These are phyloP conservation scores for Peromyscus eremicus DNA, from an alignment of 2,797 vertebrate species.

Conservation along the genomic window DNA sequence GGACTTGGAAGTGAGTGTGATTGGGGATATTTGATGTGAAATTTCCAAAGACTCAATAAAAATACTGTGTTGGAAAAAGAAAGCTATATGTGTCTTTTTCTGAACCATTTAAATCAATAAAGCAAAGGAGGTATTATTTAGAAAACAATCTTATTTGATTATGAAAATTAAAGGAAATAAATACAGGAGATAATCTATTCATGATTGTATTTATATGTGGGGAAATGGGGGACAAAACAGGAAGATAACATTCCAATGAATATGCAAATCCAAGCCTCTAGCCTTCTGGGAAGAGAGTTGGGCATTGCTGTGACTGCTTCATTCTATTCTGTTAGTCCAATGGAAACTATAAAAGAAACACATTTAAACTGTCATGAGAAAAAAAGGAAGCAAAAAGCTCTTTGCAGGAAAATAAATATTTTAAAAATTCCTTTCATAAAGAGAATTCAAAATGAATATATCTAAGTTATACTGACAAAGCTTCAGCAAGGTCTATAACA, in stretches of 20 bases:
- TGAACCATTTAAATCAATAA: background rate
- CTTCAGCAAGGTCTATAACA: background rate
- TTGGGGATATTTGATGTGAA: too few relatives aligned
- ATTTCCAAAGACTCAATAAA: background rate
- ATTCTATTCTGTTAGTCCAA: background rate
- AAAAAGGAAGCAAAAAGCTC: background rate
- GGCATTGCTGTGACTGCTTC: background rate
- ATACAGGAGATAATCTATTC: background rate
- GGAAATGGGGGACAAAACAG: background rate
- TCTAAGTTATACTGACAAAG: background rate
- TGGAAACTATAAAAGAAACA: background rate
- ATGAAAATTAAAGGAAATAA: background rate
- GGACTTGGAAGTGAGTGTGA: background rate
- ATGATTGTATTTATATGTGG: background rate
- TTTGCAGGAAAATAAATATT: background rate
- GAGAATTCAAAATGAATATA: background rate
- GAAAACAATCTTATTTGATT: background rate
- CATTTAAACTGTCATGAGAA: background rate
- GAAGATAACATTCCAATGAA: background rate
- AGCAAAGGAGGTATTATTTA: background rate
- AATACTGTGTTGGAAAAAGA: background rate
- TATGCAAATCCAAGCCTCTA: background rate
- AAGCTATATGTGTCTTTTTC: background rate
- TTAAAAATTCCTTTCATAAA: constrained; percentile 1
- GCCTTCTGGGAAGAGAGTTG: background rate